phyloP scores from a whole-genome alignment of 2,113 vertebrate species.

The Malurus alboscapulatus region DNA sequence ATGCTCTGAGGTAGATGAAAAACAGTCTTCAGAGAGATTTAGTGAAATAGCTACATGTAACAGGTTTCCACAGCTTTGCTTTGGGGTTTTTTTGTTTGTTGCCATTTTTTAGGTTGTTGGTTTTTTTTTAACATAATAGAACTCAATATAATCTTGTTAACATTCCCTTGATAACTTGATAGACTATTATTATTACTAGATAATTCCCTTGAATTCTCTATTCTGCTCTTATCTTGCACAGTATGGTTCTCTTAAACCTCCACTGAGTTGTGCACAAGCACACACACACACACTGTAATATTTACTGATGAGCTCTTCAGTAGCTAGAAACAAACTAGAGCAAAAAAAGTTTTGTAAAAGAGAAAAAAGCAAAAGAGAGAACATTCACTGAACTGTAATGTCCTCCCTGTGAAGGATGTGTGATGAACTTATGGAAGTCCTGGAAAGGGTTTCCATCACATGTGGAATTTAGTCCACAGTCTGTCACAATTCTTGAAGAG shows the following conservation, averaged over 20 bases:
- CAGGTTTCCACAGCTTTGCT: not conserved
- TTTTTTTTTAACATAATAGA: not conserved
- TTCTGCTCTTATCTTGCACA: not conserved
- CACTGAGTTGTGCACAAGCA: not conserved
- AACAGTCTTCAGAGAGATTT: not conserved
- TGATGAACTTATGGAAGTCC: not conserved
- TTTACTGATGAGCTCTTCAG: not conserved
- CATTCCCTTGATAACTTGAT: not conserved
- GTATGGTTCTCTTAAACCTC: not conserved
- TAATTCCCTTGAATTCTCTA: not conserved
- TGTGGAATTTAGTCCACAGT: not conserved
- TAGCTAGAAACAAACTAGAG: not conserved
- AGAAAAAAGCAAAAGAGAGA: not conserved
- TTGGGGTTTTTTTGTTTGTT: not conserved
- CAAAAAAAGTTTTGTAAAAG: no score
- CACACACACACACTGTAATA: not conserved
- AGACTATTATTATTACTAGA: no score
- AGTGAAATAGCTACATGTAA: not conserved
- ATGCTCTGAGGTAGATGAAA: not conserved
- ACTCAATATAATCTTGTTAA: not conserved
- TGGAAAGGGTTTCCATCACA: not conserved
- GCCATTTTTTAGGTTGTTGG: no score
- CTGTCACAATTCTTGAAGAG: not conserved
- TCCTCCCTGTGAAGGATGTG: not conserved
- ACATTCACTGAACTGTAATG: rapidly evolving